Evolutionary conservation across 2,888 invertebrate genomes (phyloP).

Genomic region (Tachina lurida): DNA sequence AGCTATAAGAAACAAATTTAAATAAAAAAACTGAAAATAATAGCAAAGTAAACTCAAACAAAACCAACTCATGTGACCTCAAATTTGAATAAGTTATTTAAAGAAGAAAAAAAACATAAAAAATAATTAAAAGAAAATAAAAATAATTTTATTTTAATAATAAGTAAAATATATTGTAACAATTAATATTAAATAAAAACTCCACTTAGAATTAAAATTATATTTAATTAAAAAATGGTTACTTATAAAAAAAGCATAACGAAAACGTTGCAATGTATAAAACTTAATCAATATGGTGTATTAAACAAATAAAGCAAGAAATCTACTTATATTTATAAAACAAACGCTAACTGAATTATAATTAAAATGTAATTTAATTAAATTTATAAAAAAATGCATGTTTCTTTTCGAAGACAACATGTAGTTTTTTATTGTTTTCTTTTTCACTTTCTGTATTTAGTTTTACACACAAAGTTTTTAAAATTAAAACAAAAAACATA

Average conservation of each 20-base stretch:
- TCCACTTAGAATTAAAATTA: conserved; percentile 59
- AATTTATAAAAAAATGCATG: conserved; percentile 51
- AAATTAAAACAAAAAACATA: conserved; percentile 50
- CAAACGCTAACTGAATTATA: conserved; percentile 71
- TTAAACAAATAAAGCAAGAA: conserved; percentile 65
- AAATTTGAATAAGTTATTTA: conserved; percentile 83
- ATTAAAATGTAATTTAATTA: conserved; percentile 72
- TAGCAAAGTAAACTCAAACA: conserved; percentile 76
- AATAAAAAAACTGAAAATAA: conserved; percentile 56
- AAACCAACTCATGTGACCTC: conserved; percentile 84
- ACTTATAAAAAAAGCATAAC: conserved; percentile 53
- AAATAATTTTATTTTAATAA: conserved; percentile 77
- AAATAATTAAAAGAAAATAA: conserved; percentile 66
- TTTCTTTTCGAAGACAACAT: conserved; percentile 33
- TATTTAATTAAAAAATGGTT: conserved; percentile 51
- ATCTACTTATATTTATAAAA: conserved; percentile 67
- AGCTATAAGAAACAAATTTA: conserved; percentile 27
- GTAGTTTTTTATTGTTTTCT: conserved; percentile 48
- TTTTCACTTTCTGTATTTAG: conserved; percentile 42
- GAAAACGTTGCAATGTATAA: conserved; percentile 70
- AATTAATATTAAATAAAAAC: conserved; percentile 66
- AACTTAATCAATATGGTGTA: conserved; percentile 74
- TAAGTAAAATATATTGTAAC: conserved; percentile 71
- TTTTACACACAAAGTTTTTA: conserved; percentile 43
- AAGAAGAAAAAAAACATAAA: conserved; percentile 75